These are phyloP conservation scores for Oryzias curvinotus DNA, from an alignment of 2,113 vertebrate genomes.

Conservation along the genomic window DNA sequence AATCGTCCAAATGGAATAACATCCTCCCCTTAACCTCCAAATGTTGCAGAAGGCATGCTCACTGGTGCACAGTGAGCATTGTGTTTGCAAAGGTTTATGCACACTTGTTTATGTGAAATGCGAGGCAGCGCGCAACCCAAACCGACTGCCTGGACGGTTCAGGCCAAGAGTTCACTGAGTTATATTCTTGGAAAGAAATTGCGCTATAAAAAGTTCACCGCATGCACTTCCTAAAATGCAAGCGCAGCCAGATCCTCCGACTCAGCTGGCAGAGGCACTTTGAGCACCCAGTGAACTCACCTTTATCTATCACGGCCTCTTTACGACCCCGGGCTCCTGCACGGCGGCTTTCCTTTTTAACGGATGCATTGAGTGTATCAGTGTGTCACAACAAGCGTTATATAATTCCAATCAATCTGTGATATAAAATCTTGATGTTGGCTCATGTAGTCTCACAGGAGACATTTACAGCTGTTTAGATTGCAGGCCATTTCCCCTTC, in stretches of 20 bases:
- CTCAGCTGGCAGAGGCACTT: conserved; percentile 14
- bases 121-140: conserved; percentile 9
- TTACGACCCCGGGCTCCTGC: conserved; percentile 40
- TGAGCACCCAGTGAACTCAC: conserved; percentile 40
- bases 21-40: conserved; percentile 15
- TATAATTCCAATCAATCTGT: conserved; percentile 72
- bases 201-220: conserved; percentile 46
- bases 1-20: conserved; percentile 36
- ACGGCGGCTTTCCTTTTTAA: conserved; percentile 42
- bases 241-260: conserved; percentile 39
- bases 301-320: conserved; percentile 52
- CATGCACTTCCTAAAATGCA: conserved; percentile 39
- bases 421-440: conserved; percentile 69
- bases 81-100: conserved; percentile 18
- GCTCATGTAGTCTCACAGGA: conserved; percentile 32
- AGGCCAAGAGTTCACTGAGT: conserved; percentile 46
- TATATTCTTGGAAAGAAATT: conserved; percentile 44
- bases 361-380: conserved; percentile 59
- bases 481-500: conserved; percentile 52
- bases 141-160: conserved; percentile 20
- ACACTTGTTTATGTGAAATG: conserved; percentile 28
- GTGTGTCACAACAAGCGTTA: conserved; percentile 58
- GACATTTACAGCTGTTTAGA: conserved; percentile 68
- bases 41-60: conserved; percentile 24
- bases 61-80: conserved; percentile 13